Conservation (phyloP, 1,140 invertebrate species). For the Solenopsis invicta region DNA sequence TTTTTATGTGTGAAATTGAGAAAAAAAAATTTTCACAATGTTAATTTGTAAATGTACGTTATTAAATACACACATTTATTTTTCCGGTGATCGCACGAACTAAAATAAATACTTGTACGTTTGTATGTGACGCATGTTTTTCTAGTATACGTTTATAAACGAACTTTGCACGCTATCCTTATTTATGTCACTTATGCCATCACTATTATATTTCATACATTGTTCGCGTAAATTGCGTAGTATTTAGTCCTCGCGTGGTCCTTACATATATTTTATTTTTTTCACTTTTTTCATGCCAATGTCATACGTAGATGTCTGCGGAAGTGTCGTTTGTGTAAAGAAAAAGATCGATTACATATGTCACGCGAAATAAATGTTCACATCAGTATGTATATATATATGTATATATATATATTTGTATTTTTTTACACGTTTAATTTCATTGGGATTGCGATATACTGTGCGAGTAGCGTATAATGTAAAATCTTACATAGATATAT, state of each 20-base stretch:
- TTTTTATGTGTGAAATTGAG: not conserved
- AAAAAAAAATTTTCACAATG: not conserved
- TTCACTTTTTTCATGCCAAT: slow-evolving; percentile 9
- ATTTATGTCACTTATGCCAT: slow-evolving; percentile 7
- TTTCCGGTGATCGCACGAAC: not conserved
- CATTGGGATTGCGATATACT: slow-evolving; percentile 64
- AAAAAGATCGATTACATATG: slow-evolving; percentile 6
- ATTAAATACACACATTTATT: not conserved
- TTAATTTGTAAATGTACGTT: not conserved
- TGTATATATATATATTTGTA: slow-evolving; percentile 56
- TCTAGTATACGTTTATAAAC: slow-evolving; percentile 8
- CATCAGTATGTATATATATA: slow-evolving; percentile 49
- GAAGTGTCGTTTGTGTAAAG: slow-evolving; percentile 42
- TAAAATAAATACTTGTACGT: not conserved
- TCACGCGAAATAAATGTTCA: slow-evolving; percentile 46
- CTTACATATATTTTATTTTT: slow-evolving; percentile 23
- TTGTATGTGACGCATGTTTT: slow-evolving; percentile 7
- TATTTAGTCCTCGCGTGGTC: not conserved
- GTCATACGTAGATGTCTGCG: slow-evolving; percentile 34
- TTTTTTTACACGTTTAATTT: slow-evolving; percentile 58
- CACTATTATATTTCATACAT: not conserved
- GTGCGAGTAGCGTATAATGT: slow-evolving; percentile 63
- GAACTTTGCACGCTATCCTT: slow-evolving; percentile 41
- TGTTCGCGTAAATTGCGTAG: slow-evolving; percentile 26
- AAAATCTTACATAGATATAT: slow-evolving; percentile 47